Conservation (phyloP, 2,888 invertebrate species). For the Thereva unica region DNA sequence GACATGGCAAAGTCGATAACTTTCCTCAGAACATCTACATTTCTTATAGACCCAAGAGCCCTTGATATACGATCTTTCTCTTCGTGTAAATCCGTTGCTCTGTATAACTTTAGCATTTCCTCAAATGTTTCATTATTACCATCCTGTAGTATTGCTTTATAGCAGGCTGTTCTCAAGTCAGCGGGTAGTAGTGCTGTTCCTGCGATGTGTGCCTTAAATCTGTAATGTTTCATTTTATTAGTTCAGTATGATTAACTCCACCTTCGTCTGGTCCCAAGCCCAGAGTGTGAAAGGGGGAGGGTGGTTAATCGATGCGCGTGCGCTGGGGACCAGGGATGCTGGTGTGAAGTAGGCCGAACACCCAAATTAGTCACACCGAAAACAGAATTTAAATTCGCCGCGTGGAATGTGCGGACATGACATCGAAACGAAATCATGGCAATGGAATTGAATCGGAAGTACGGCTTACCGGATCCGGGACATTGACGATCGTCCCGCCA, state of each 20-base stretch:
- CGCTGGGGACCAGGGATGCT: too few relatives aligned
- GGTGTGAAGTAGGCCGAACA: too few relatives aligned
- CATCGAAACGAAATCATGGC: too few relatives aligned
- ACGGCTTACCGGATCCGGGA: too few relatives aligned
- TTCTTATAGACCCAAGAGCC: constrained; percentile 78
- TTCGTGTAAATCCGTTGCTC: constrained; percentile 85
- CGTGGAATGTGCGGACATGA: too few relatives aligned
- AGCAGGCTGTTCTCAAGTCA: constrained; percentile 86
- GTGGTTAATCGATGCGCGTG: too few relatives aligned
- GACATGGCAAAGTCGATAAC: constrained; percentile 83
- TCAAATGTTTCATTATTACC: constrained; percentile 74
- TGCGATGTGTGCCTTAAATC: constrained; percentile 69
- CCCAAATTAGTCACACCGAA: too few relatives aligned
- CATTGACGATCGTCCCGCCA: too few relatives aligned
- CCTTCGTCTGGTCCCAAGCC: too few relatives aligned
- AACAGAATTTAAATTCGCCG: too few relatives aligned
- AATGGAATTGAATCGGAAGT: too few relatives aligned
- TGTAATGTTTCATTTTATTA: constrained; percentile 43
- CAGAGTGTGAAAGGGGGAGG: too few relatives aligned
- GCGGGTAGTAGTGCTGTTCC: constrained; percentile 71
- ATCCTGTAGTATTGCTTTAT: constrained; percentile 76
- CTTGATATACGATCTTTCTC: constrained; percentile 90
- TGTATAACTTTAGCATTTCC: constrained; percentile 78
- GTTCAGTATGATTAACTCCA: background rate
- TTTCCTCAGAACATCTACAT: constrained; percentile 70